Evolutionary conservation across 92 coral and sea anemone species (phyloP).

Genomic region (Heteractis magnifica): DNA sequence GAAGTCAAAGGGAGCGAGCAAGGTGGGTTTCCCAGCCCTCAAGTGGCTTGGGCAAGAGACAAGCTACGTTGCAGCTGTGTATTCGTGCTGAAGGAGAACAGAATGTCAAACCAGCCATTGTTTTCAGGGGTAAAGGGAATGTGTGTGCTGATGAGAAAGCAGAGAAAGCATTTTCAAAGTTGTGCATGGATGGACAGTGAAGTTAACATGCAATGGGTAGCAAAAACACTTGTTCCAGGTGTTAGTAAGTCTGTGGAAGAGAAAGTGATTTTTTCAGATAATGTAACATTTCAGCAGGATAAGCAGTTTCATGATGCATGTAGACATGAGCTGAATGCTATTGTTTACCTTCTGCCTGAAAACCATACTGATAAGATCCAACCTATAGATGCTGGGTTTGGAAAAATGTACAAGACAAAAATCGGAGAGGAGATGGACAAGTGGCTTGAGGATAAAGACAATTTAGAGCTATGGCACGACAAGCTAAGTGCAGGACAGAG

Average conservation of each 20-base stretch:
- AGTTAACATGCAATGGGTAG: conserved; percentile 44
- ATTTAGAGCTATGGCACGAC: conserved; percentile 48
- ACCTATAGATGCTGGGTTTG: conserved; percentile 65
- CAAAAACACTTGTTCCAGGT: conserved; percentile 40
- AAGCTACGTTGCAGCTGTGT: conserved; percentile 67
- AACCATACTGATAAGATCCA: conserved; percentile 25
- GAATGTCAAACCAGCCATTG: conserved; percentile 58
- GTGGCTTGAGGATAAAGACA: conserved; percentile 56
- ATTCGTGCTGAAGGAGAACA: conserved; percentile 57
- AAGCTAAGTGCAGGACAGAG: conserved; percentile 46
- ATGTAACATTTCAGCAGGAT: conserved; percentile 52
- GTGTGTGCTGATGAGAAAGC: conserved; percentile 31
- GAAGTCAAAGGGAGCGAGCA: conserved; percentile 52
- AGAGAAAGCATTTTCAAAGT: conserved; percentile 43
- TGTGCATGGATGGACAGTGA: conserved; percentile 53
- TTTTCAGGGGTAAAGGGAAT: conserved; percentile 58
- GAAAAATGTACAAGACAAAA: conserved; percentile 43
- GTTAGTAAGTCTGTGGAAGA: conserved; percentile 24
- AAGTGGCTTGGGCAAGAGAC: conserved; percentile 55
- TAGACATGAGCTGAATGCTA: conserved; percentile 50
- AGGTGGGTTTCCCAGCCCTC: conserved; percentile 70
- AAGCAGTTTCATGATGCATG: conserved; percentile 51
- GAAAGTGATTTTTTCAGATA: conserved; percentile 59
- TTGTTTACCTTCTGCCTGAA: conserved; percentile 44
- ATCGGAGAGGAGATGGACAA: conserved; percentile 61